phyloP scores from a whole-genome alignment of 2,888 invertebrate species.

The Eupelmus urozonus region DNA sequence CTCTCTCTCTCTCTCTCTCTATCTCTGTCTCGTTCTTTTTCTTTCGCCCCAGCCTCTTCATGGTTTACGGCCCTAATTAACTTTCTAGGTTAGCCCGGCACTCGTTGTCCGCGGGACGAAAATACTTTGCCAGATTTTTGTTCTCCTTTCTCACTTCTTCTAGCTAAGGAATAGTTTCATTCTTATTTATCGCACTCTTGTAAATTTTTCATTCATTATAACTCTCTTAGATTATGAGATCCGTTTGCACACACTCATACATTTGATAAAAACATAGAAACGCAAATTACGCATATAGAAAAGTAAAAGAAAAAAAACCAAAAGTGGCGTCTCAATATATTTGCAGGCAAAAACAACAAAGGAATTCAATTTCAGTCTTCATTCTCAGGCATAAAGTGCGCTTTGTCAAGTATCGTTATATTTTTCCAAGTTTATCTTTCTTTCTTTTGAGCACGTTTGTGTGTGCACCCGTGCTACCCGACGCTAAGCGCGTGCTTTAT shows the following conservation, averaged over 20 bases:
- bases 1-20: neutral
- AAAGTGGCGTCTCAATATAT: neutral
- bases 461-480: neutral
- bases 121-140: slow-evolving; percentile 27
- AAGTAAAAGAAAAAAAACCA: slow-evolving; percentile 16
- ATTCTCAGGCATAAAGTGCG: neutral
- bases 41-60: slow-evolving; percentile 58
- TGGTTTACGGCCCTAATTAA: slow-evolving; percentile 72
- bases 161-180: neutral
- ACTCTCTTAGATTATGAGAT: neutral
- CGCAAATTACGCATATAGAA: slow-evolving; percentile 17
- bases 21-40: neutral
- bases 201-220: slow-evolving; percentile 28
- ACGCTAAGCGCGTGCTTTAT: slow-evolving; percentile 45
- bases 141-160: slow-evolving; percentile 17
- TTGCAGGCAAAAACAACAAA: neutral
- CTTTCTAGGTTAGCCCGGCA: slow-evolving; percentile 68
- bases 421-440: slow-evolving; percentile 3
- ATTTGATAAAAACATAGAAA: neutral
- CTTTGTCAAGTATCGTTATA: slow-evolving; percentile 36
- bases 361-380: slow-evolving; percentile 20
- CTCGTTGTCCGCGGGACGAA: slow-evolving; percentile 58
- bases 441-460: neutral
- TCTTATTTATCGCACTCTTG: neutral
- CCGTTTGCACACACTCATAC: neutral